Conservation (phyloP, 2,113 vertebrate genomes). For the Catharus fuscescens region DNA sequence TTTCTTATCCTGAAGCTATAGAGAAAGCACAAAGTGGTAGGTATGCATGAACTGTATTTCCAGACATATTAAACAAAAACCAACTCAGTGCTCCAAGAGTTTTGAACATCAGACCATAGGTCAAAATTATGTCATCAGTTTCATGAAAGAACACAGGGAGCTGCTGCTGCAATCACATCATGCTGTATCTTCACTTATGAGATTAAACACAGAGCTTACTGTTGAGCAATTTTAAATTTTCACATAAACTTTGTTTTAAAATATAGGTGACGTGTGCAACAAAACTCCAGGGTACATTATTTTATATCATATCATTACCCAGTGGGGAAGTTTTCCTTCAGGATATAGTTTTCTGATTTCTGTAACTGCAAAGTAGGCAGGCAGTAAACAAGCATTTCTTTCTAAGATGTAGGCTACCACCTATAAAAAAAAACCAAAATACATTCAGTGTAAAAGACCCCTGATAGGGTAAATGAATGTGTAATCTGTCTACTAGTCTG, state of each 20-base stretch:
- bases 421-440: constrained; percentile 62
- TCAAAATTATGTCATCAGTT: background rate
- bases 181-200: background rate
- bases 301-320: constrained; percentile 78
- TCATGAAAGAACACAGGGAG: background rate
- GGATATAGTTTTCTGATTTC: constrained; percentile 97
- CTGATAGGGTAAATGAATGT: background rate
- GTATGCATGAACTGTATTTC: background rate
- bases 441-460: background rate
- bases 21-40: background rate
- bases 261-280: background rate
- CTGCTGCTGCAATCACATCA: background rate
- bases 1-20: background rate
- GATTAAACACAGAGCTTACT: background rate
- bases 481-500: background rate
- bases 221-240: background rate
- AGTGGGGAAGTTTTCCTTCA: constrained; percentile 95
- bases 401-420: constrained; percentile 98
- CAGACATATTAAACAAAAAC: background rate
- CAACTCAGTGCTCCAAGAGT: background rate
- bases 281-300: background rate
- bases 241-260: background rate
- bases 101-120: background rate
- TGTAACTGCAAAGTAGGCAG: constrained; percentile 95
- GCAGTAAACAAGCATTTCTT: constrained; percentile 95